Percentiles rank a stretch among this genome's conserved stretches.
These are phyloP conservation scores for Lasioglossum leucozonium DNA, from an alignment of 2,888 invertebrate genomes.

Conservation along the genomic window DNA sequence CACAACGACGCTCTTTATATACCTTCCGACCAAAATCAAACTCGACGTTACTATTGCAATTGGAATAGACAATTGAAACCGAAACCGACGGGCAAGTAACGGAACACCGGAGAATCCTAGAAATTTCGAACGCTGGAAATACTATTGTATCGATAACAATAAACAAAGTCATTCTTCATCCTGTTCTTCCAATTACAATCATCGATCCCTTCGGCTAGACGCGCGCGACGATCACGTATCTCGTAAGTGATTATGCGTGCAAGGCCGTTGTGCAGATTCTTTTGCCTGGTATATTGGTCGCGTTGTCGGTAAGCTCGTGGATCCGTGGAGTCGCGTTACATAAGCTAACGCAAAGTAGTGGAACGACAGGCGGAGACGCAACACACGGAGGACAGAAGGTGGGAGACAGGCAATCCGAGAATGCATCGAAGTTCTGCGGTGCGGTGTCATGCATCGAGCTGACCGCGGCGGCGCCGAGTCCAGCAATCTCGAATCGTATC, in stretches of 20 bases:
- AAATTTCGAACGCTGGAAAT: slow-evolving; percentile 23
- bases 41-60: background rate
- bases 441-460: background rate
- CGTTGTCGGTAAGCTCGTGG: slow-evolving; percentile 34
- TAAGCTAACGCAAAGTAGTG: slow-evolving; percentile 37
- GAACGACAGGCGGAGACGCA: slow-evolving; percentile 21
- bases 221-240: background rate
- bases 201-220: background rate
- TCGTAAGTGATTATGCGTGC: background rate
- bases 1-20: slow-evolving; percentile 21
- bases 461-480: slow-evolving; percentile 11
- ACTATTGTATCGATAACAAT: slow-evolving; percentile 56
- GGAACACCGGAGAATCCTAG: background rate
- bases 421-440: slow-evolving; percentile 18
- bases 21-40: slow-evolving; percentile 19
- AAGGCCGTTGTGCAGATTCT: slow-evolving; percentile 46
- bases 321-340: slow-evolving; percentile 47
- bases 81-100: background rate
- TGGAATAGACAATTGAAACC: background rate
- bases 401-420: slow-evolving; percentile 39
- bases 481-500: background rate
- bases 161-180: slow-evolving; percentile 58
- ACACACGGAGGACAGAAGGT: slow-evolving; percentile 17
- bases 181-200: background rate
- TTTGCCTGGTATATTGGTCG: slow-evolving; percentile 41